Evolutionary conservation across 2,888 invertebrate genomes (phyloP).

Genomic region (Willowsia nigromaculata): DNA sequence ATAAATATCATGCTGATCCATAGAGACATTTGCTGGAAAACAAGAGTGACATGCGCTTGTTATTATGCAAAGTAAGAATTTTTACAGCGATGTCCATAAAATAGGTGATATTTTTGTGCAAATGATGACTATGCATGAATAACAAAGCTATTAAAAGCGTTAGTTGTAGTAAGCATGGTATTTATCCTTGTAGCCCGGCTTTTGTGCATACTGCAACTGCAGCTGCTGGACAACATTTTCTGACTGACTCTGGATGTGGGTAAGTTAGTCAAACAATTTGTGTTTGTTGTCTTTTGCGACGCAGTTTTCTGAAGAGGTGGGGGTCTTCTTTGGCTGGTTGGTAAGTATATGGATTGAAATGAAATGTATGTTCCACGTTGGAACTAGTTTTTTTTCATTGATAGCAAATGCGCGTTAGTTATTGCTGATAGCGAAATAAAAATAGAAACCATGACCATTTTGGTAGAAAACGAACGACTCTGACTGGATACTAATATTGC

Average conservation of each 20-base stretch:
- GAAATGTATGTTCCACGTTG: neutral
- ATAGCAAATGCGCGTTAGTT: neutral
- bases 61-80: neutral
- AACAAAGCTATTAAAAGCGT: neutral
- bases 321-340: neutral
- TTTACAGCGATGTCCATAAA: neutral
- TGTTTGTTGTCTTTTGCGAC: neutral
- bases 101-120: neutral
- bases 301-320: conserved; percentile 1
- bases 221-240: neutral
- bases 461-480: neutral
- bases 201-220: neutral
- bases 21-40: no score
- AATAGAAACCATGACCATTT: conserved; percentile 17
- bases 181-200: neutral
- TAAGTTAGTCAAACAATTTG: neutral
- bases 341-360: neutral
- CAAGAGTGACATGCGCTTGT: neutral
- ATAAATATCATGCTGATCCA: neutral
- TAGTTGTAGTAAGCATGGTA: neutral
- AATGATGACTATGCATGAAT: neutral
- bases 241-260: neutral
- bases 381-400: conserved; percentile 10
- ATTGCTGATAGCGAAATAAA: neutral
- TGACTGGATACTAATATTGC: neutral